Conservation (phyloP, 2,113 vertebrate genomes). For the Pygoscelis antarcticus region DNA sequence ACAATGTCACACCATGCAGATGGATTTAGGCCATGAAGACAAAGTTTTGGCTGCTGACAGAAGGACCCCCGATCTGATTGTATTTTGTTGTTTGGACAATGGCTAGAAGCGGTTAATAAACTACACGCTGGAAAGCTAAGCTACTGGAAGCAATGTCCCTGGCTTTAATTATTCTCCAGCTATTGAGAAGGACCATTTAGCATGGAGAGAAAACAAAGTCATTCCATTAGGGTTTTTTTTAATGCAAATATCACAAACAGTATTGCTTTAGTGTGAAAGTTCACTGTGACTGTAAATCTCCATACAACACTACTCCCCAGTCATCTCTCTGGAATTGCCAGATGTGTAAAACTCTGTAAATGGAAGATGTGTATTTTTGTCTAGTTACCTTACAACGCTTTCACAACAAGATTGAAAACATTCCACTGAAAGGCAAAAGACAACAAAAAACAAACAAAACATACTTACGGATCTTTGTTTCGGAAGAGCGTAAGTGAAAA, state of each 20-base stretch:
- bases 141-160: background rate
- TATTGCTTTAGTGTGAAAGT: background rate
- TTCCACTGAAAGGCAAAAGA: background rate
- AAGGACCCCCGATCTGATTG: background rate
- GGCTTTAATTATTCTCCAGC: background rate
- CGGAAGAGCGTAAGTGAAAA: conserved; percentile 81
- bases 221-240: background rate
- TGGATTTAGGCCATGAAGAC: background rate
- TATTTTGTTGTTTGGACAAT: background rate
- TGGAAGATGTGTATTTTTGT: background rate
- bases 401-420: background rate
- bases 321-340: background rate
- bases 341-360: background rate
- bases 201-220: background rate
- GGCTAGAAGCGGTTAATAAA: background rate
- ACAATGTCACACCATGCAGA: background rate
- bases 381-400: background rate
- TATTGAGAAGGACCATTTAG: background rate
- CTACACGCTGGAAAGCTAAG: background rate
- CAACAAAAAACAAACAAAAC: background rate
- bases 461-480: conserved; percentile 88
- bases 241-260: background rate
- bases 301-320: background rate
- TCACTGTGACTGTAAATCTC: background rate
- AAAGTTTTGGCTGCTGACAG: background rate